Evolutionary conservation across 2,113 vertebrate genomes (phyloP), one percentile per base, ranked within the genome.

Genomic region (Plotosus lineatus): DNA sequence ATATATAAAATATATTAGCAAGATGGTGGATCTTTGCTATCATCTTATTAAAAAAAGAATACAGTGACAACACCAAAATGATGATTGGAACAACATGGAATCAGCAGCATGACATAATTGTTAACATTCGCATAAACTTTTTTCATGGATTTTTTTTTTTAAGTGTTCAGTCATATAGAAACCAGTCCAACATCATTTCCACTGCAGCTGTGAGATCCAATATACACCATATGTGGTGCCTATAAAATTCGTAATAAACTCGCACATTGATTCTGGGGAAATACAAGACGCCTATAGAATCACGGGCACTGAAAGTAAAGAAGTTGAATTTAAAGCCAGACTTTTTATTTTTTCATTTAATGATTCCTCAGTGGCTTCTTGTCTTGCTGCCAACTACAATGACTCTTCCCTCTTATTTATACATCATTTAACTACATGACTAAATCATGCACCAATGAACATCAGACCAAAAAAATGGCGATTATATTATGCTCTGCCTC

Each of bases 41-140:
- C 83, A 84, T 77, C 87, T 55, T 61, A 6, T 15, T n/a, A n/a
- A 14, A 28, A 3, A 65, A 19, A 23, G 19, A 65, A 26, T 15
- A 46, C 66, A 8, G 14, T 28, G 4, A 11, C 38, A 3, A 40
- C 40, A 11, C 3, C 21, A 23, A 66, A 10, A 12, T 2, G 8
- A 40, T 4, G 12, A 17, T 3, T 19, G 31, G 31, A 6, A 19
- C 15, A 36, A 2, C 21, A 31, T 36, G 61, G 33, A 65, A 65
- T 65, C 17, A 4, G 17, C 12, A 17, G 58, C 58, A 17, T 60
- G 58, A 33, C 33, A 19, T 14, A 60, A 28, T 60, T 31, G 26
- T 60, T 60, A 17, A 15, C 38, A 69, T 12, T 15, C n/a, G 14
- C 65, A n/a, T 38, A 68, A 44, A 26, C 40, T 46, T 28, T 44